phyloP scores from a whole-genome alignment of 2,113 vertebrate species.

The Nerophis lumbriciformis region DNA sequence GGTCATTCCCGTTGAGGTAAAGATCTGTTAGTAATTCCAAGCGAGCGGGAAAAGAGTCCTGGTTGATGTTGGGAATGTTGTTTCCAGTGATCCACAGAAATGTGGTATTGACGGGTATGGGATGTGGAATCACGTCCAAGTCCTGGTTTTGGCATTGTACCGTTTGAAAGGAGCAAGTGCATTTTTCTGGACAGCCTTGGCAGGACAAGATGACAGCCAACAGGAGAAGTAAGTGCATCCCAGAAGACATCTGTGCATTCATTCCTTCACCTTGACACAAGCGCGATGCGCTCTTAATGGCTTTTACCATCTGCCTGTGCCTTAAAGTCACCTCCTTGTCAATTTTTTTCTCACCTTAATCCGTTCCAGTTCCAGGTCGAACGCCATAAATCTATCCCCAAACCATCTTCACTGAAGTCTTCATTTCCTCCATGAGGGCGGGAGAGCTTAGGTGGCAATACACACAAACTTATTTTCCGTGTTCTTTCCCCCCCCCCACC shows the following conservation, averaged over 20 bases:
- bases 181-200: constrained; percentile 75
- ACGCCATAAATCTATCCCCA: constrained; percentile 42
- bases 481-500: not conserved
- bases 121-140: constrained; percentile 74
- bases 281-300: constrained; percentile 42
- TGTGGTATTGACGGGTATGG: constrained; percentile 76
- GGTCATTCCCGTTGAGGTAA: constrained; percentile 77
- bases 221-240: constrained; percentile 46
- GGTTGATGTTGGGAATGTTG: constrained; percentile 62
- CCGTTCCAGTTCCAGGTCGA: constrained; percentile 18
- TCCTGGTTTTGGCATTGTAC: constrained; percentile 83
- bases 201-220: constrained; percentile 48
- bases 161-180: constrained; percentile 78
- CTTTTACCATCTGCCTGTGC: constrained; percentile 21
- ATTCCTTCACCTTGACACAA: constrained; percentile 15
- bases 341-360: constrained; percentile 47
- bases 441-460: not conserved
- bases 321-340: constrained; percentile 26
- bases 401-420: constrained; percentile 30
- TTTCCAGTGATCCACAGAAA: constrained; percentile 81
- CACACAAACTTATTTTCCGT: constrained; percentile 28
- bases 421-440: constrained; percentile 34
- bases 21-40: constrained; percentile 76
- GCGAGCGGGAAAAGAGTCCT: constrained; percentile 71
- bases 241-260: constrained; percentile 11